Evolutionary conservation across 2,888 invertebrate genomes (phyloP).

Genomic region (Eupelmus urozonus): DNA sequence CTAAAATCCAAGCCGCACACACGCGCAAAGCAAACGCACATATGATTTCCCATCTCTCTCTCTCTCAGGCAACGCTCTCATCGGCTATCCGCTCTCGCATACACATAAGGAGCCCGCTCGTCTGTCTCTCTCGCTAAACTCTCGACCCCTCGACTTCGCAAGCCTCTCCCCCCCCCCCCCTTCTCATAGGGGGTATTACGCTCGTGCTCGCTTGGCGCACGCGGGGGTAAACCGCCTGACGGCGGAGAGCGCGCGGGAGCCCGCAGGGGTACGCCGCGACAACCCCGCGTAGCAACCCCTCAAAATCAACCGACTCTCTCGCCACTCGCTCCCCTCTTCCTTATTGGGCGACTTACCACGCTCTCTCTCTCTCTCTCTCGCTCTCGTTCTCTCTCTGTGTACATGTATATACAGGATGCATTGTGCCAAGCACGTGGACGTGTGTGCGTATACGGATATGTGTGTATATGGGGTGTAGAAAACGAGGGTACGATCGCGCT

Average conservation of each 20-base stretch:
- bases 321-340: conserved; percentile 36
- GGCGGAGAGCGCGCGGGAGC: conserved; percentile 72
- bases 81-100: conserved; percentile 40
- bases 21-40: too few relatives aligned
- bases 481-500: not conserved
- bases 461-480: not conserved
- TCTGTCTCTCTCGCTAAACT: too few relatives aligned
- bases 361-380: too few relatives aligned
- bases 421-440: too few relatives aligned
- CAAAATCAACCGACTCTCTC: conserved; percentile 75
- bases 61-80: too few relatives aligned
- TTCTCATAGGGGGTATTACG: conserved; percentile 68
- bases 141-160: conserved; percentile 48
- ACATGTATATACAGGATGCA: conserved; percentile 4
- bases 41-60: too few relatives aligned
- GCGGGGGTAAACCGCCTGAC: conserved; percentile 70
- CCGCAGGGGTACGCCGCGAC: conserved; percentile 76
- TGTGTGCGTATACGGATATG: conserved; percentile 18
- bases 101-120: not conserved
- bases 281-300: conserved; percentile 77
- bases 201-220: too few relatives aligned
- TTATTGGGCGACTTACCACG: conserved; percentile 59
- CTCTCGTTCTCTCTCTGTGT: not conserved
- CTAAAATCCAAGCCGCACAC: too few relatives aligned
- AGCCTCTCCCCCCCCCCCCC: conserved; percentile 1